Conservation (phyloP, 2,888 invertebrate species). For the Sussaba pulchella region DNA sequence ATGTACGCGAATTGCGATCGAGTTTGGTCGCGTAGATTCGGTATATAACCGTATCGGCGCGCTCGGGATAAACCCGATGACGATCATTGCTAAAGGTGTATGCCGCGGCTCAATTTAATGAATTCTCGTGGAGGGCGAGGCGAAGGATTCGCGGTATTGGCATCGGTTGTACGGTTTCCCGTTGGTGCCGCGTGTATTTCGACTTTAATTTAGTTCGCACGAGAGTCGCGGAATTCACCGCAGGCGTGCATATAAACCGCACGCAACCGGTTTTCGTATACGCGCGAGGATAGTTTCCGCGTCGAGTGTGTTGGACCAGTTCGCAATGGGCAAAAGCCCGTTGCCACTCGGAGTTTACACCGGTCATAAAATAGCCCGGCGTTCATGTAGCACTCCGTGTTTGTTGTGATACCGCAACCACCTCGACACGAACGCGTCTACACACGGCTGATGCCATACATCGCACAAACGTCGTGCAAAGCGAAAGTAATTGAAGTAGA, state of each 20-base stretch:
- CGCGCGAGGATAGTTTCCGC: not conserved
- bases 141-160: constrained; percentile 6
- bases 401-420: not conserved
- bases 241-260: constrained; percentile 46
- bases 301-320: not conserved
- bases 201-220: constrained; percentile 56
- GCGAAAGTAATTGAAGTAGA: too few relatives aligned
- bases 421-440: constrained; percentile 1
- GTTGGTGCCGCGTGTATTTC: constrained; percentile 19
- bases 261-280: constrained; percentile 20
- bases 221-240: constrained; percentile 35
- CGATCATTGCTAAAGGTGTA: not conserved
- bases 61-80: not conserved
- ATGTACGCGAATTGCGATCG: too few relatives aligned
- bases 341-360: constrained; percentile 9
- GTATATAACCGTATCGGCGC: too few relatives aligned
- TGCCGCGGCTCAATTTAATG: constrained; percentile 12
- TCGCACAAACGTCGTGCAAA: too few relatives aligned
- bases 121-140: constrained; percentile 10
- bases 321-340: not conserved
- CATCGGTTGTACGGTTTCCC: constrained; percentile 3
- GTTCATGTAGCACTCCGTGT: constrained; percentile 13
- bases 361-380: constrained; percentile 34
- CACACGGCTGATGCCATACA: too few relatives aligned
- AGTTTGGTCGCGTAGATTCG: too few relatives aligned